These are phyloP conservation scores for Sarcoramphus papa DNA, from an alignment of 2,797 vertebrate genomes.

Conservation along the genomic window DNA sequence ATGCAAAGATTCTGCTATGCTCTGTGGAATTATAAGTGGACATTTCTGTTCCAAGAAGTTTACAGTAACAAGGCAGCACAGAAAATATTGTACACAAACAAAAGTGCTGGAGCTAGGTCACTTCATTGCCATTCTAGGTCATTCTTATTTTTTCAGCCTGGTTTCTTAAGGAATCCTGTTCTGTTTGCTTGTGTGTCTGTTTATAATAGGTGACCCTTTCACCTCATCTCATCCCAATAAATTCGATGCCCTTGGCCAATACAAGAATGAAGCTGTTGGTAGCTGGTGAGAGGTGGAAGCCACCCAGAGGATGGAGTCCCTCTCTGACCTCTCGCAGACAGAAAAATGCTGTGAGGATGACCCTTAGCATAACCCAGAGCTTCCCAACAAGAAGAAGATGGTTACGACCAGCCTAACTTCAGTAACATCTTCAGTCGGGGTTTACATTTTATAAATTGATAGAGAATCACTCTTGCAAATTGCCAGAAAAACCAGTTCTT, in stretches of 20 bases:
- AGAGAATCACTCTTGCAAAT: not conserved
- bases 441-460: not conserved
- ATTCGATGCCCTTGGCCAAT: not conserved
- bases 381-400: not conserved
- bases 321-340: not conserved
- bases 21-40: not conserved
- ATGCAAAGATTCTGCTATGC: not conserved
- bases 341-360: not conserved
- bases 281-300: not conserved
- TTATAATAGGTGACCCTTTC: not conserved
- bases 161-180: not conserved
- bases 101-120: not conserved
- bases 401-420: not conserved
- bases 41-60: not conserved
- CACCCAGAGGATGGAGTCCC: not conserved
- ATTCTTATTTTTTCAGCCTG: not conserved
- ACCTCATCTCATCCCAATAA: not conserved
- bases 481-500: not conserved
- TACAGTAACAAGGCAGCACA: not conserved
- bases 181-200: not conserved
- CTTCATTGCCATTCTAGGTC: not conserved
- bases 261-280: not conserved
- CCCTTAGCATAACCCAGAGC: not conserved
- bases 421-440: not conserved
- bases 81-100: not conserved